These are phyloP conservation scores for Hydraecia micacea DNA, from an alignment of 2,888 invertebrate genomes.

Conservation along the genomic window DNA sequence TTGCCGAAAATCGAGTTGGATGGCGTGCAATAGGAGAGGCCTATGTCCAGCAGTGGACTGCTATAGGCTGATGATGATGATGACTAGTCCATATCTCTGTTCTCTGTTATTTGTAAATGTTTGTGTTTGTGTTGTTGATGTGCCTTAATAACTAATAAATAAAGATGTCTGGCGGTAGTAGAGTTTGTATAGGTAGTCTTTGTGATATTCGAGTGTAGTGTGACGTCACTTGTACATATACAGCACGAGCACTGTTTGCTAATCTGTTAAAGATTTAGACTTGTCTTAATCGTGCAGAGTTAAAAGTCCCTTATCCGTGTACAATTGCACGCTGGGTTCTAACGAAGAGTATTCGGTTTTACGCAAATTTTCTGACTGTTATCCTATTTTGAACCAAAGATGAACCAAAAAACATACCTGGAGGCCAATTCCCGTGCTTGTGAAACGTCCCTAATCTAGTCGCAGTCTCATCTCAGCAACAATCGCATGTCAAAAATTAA, in stretches of 20 bases:
- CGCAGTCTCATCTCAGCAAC: background rate
- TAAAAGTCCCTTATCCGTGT: no score
- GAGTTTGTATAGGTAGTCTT: background rate
- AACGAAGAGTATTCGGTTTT: background rate
- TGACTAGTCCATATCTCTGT: no score
- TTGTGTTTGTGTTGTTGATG: no score
- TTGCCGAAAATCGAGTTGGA: no score
- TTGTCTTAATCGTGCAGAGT: no score
- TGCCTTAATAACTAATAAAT: no score
- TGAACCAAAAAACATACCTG: background rate
- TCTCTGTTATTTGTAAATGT: no score
- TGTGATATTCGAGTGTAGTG: conserved; percentile 5
- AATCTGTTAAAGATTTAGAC: background rate
- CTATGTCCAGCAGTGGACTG: no score
- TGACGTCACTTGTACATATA: background rate
- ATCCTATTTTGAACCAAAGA: background rate
- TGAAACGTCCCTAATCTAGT: background rate
- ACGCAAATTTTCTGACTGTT: no score
- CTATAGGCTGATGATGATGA: no score
- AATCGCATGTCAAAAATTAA: background rate
- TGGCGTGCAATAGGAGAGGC: no score
- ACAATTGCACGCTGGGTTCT: no score
- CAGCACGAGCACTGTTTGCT: background rate
- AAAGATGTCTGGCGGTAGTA: conserved; percentile 5
- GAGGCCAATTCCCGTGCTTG: background rate